Conservation (phyloP, 2,797 vertebrate species). For the Emys orbicularis region DNA sequence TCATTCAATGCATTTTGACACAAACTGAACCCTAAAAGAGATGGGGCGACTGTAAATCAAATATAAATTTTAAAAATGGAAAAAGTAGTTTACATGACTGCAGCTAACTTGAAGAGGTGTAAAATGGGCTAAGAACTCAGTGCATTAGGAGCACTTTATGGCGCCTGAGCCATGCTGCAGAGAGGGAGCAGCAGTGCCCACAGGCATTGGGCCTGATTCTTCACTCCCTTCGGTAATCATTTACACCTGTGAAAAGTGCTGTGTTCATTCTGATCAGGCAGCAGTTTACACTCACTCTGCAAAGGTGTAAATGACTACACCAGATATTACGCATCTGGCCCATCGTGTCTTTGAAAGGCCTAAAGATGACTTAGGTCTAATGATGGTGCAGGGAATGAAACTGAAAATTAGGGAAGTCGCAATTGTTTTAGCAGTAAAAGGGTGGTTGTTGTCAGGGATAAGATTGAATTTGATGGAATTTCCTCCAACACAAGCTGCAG, state of each 20-base stretch:
- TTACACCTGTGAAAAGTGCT: not conserved
- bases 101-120: too few relatives aligned
- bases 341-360: not conserved
- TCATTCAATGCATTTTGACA: too few relatives aligned
- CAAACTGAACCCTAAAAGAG: too few relatives aligned
- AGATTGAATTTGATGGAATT: not conserved
- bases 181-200: too few relatives aligned
- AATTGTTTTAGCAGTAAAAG: not conserved
- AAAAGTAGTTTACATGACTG: too few relatives aligned
- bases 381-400: not conserved
- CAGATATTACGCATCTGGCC: not conserved
- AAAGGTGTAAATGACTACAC: not conserved
- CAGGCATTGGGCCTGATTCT: not conserved
- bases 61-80: too few relatives aligned
- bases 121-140: too few relatives aligned
- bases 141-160: too few relatives aligned
- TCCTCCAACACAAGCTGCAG: not conserved
- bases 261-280: not conserved
- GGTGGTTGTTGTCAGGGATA: not conserved
- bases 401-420: not conserved
- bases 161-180: too few relatives aligned
- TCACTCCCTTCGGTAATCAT: not conserved
- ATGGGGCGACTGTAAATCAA: too few relatives aligned
- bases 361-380: not conserved
- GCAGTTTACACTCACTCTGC: not conserved